Evolutionary conservation across 1,140 invertebrate species (phyloP).

Genomic region (Dufourea novaeangliae): DNA sequence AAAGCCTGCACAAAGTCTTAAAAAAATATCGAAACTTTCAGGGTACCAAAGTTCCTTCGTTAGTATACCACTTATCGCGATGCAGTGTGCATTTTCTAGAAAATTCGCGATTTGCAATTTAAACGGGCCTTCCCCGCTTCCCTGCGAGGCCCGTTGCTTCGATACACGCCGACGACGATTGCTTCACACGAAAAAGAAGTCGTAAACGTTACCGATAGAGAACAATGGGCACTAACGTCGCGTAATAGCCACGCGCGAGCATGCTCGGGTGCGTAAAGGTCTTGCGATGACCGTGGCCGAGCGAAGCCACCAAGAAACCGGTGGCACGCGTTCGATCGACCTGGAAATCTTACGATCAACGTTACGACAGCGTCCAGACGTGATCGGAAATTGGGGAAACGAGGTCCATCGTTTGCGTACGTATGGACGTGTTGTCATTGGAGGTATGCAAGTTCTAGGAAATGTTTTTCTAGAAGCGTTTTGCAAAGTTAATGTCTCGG

Average conservation of each 20-base stretch:
- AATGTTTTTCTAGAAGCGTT: too few species aligned
- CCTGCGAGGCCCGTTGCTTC: neutral
- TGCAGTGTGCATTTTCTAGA: neutral
- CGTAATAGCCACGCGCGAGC: constrained; percentile 41
- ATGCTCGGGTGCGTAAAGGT: constrained; percentile 68
- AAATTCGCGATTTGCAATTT: constrained; percentile 30
- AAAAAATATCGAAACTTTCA: too few species aligned
- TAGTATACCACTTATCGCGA: constrained; percentile 12
- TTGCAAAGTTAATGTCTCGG: too few species aligned
- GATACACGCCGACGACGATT: neutral
- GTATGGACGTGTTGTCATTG: too few species aligned
- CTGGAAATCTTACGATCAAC: neutral
- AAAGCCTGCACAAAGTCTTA: too few species aligned
- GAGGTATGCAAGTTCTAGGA: too few species aligned
- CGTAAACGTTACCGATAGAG: neutral
- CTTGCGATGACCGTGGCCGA: constrained; percentile 77
- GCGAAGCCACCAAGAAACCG: constrained; percentile 30
- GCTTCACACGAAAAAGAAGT: neutral
- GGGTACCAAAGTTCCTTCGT: too few species aligned
- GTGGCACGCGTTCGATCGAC: neutral
- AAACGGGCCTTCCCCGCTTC: neutral
- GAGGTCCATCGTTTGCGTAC: too few species aligned
- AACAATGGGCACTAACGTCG: constrained; percentile 20
- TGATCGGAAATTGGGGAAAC: too few species aligned
- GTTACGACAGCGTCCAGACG: constrained; percentile 24